phyloP scores from a whole-genome alignment of 2,888 invertebrate genomes.

The Athalia circularis region DNA sequence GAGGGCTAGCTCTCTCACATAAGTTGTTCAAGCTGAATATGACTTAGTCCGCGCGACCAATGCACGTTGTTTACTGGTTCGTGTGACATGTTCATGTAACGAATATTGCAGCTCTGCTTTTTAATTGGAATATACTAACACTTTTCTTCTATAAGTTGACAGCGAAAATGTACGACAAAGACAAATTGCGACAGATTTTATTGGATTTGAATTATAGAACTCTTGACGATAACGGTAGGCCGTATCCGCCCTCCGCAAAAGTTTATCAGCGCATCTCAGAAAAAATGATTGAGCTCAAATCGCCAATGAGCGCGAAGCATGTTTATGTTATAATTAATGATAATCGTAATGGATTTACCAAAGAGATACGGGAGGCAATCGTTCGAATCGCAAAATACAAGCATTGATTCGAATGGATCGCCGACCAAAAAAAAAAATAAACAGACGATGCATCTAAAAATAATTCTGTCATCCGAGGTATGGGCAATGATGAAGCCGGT shows the following conservation, averaged over 20 bases:
- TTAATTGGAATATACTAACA: no score
- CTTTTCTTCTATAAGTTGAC: no score
- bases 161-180: background rate
- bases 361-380: constrained; percentile 17
- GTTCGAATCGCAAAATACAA: background rate
- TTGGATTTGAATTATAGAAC: constrained; percentile 42
- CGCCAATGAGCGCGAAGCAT: constrained; percentile 45
- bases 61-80: no score
- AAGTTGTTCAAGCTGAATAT: no score
- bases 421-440: no score
- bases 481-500: constrained; percentile 39
- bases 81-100: no score
- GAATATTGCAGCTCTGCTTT: no score
- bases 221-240: constrained; percentile 29
- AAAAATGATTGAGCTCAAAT: constrained; percentile 39
- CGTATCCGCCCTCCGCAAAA: constrained; percentile 32
- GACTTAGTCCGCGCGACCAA: no score
- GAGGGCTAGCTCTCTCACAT: no score
- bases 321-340: constrained; percentile 39
- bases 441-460: background rate
- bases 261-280: constrained; percentile 42
- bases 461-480: constrained; percentile 46
- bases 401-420: no score
- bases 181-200: constrained; percentile 14
- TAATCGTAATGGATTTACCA: constrained; percentile 44